Evolutionary conservation across 2,888 invertebrate genomes (phyloP).

Genomic region (Thysanoteuthis rhombus): DNA sequence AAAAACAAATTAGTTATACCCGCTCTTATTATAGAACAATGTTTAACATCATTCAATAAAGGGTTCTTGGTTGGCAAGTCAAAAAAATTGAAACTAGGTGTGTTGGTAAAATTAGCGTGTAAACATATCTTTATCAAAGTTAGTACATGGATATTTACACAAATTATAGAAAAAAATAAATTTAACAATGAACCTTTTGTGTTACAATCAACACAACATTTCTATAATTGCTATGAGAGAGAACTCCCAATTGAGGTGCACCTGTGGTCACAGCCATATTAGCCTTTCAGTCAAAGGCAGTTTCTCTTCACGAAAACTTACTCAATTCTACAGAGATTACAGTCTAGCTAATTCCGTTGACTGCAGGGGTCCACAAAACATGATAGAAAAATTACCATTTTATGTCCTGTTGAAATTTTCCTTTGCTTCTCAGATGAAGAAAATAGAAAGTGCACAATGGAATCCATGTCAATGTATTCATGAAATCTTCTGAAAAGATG

Average conservation of each 20-base stretch:
- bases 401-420: neutral
- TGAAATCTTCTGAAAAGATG: neutral
- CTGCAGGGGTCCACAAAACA: neutral
- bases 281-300: neutral
- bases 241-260: neutral
- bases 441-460: neutral
- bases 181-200: neutral
- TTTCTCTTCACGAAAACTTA: neutral
- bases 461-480: neutral
- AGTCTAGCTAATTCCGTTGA: neutral
- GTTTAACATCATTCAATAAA: neutral
- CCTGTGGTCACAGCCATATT: neutral
- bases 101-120: neutral
- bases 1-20: too few species aligned
- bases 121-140: neutral
- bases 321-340: neutral
- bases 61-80: neutral
- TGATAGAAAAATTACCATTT: neutral
- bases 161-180: neutral
- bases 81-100: neutral
- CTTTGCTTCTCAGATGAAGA: neutral
- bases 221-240: neutral
- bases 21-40: neutral
- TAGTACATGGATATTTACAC: neutral
- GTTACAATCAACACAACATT: neutral